Evolutionary conservation across 2,797 vertebrate genomes (phyloP), one percentile per base, ranked within the genome.

Genomic region (Hydrocynus forskahlii): DNA sequence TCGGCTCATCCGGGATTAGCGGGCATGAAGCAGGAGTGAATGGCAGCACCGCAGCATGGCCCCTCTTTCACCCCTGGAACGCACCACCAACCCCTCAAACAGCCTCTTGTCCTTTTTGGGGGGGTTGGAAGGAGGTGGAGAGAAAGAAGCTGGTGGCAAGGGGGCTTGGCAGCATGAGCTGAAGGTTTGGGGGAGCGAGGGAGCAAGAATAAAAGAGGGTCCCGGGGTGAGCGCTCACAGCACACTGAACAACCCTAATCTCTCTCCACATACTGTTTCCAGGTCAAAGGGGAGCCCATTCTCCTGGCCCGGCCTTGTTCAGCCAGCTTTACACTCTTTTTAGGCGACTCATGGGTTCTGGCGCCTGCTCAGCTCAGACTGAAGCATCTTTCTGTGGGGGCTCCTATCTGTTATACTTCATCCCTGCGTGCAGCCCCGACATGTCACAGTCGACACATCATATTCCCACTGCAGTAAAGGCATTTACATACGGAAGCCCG

Each of bases 221-320:
- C 92, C 91, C 71, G 89, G 93, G 88, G 87, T 95, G 93, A 95
- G 90, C 87, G 87, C 91, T 94, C 93, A 93, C 92, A 94, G 90
- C 86, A 90, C 93, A 91, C 89, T 92, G 89, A 94, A 95, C 94
- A 95, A 93, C 93, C 91, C 85, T 95, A 95, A 95, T 95, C 94
- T 95, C 93, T 88, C 90, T 90, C 90, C 90, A 90, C 92, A 91
- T 92, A 92, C 91, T 92, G 93, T 94, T 90, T 91, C 86, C 87
- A 88, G 93, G 94, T 94, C 93, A 93, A 91, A 92, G 94, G 92
- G 91, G 92, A 93, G 79, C 69, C 85, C 80, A 74, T 87, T 85
- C 87, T 86, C 85, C 79, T 87, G 54, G 79, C 68, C 76, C 17
- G 78, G 83, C 68, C 82, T 79, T 86, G 79, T 83, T 79, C 55